Evolutionary conservation across 2,888 invertebrate species (phyloP).

Genomic region (Hyalella azteca): DNA sequence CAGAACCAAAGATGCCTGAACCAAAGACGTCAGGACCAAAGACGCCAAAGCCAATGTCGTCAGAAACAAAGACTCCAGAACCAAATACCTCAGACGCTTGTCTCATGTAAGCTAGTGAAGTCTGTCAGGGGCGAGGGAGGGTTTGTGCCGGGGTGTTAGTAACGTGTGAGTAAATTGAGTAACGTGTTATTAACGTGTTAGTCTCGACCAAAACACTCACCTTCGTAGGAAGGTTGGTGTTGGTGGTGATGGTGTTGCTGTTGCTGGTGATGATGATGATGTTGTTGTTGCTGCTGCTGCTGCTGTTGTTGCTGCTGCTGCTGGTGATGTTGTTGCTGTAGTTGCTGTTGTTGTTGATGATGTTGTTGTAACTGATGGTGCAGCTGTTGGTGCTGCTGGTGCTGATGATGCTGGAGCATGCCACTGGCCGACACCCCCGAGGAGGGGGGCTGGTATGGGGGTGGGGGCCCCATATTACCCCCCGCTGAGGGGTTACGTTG

Average conservation of each 20-base stretch:
- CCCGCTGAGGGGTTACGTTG: slow-evolving; percentile 39
- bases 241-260: neutral
- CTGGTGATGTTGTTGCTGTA: neutral
- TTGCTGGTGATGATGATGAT: neutral
- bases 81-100: too few relatives aligned
- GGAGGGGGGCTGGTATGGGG: slow-evolving; percentile 55
- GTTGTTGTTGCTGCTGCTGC: neutral
- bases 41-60: too few relatives aligned
- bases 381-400: slow-evolving; percentile 27
- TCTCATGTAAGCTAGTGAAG: too few relatives aligned
- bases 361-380: slow-evolving; percentile 5
- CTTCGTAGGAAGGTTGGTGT: slow-evolving; percentile 15
- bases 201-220: too few relatives aligned
- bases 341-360: neutral
- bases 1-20: too few relatives aligned
- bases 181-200: too few relatives aligned
- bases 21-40: too few relatives aligned
- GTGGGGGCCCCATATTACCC: slow-evolving; percentile 44
- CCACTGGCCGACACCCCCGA: slow-evolving; percentile 40
- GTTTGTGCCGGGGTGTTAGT: too few relatives aligned
- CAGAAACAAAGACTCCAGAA: too few relatives aligned
- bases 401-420: slow-evolving; percentile 11
- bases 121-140: too few relatives aligned
- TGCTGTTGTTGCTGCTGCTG: neutral
- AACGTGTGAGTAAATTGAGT: too few relatives aligned